phyloP scores from a whole-genome alignment of 2,888 invertebrate genomes.

The Lampropteryx suffumata region DNA sequence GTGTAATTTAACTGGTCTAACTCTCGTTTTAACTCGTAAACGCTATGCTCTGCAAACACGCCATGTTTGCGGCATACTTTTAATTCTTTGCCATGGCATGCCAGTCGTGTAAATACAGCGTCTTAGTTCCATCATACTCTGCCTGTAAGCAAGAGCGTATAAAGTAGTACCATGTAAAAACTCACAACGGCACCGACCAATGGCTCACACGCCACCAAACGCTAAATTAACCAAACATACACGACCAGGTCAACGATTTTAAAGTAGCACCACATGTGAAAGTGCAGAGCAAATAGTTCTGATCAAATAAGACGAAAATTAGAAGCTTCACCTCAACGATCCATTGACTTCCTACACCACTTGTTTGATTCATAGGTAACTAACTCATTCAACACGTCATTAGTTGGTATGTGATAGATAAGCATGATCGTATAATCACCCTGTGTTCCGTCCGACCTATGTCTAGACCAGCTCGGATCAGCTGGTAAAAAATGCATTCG shows the following conservation, averaged over 20 bases:
- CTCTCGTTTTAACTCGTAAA: constrained; percentile 43
- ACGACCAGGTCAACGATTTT: constrained; percentile 74
- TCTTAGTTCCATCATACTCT: constrained; percentile 13
- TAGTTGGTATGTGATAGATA: not conserved
- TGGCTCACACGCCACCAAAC: constrained; percentile 50
- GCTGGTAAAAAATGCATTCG: too few species aligned
- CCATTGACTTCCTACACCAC: constrained; percentile 46
- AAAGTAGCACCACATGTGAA: constrained; percentile 76
- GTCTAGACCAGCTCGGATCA: too few species aligned
- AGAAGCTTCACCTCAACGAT: constrained; percentile 54
- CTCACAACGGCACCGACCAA: constrained; percentile 26
- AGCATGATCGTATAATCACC: too few species aligned
- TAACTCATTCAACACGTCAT: constrained; percentile 24
- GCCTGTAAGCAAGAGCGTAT: too few species aligned
- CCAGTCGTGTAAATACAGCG: constrained; percentile 54
- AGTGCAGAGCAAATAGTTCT: constrained; percentile 73
- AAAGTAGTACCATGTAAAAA: constrained; percentile 39
- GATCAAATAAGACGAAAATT: constrained; percentile 69
- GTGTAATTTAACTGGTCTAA: constrained; percentile 47
- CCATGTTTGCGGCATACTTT: constrained; percentile 64
- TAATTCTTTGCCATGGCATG: constrained; percentile 46
- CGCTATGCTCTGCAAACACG: constrained; percentile 47
- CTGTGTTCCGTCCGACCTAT: too few species aligned
- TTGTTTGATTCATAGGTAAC: constrained; percentile 33
- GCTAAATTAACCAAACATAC: constrained; percentile 67